These are phyloP conservation scores for Tenualosa thibaudeaui DNA, from an alignment of 2,797 vertebrate genomes.

Conservation along the genomic window DNA sequence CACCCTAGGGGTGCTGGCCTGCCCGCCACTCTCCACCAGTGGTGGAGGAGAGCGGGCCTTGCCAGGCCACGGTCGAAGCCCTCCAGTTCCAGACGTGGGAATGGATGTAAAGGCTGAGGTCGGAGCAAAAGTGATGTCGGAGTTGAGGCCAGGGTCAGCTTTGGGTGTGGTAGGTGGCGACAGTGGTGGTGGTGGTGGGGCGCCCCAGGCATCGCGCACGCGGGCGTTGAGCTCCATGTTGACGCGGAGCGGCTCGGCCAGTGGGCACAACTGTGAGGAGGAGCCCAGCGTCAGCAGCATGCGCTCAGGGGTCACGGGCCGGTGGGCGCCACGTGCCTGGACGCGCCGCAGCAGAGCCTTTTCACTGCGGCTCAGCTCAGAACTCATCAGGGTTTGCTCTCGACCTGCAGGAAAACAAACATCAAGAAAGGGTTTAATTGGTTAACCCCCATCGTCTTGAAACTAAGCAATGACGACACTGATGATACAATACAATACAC, in stretches of 20 bases:
- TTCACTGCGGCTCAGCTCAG: constrained; percentile 52
- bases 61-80: no score
- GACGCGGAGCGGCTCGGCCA: constrained; percentile 37
- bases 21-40: neutral
- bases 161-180: neutral
- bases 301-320: constrained; percentile 55
- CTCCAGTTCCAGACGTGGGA: no score
- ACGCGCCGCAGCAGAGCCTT: constrained; percentile 46
- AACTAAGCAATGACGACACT: no score
- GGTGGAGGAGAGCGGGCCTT: neutral
- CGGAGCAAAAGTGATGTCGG: neutral
- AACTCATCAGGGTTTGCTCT: constrained; percentile 4
- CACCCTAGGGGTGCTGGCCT: neutral
- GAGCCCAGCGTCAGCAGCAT: constrained; percentile 68
- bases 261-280: constrained; percentile 57
- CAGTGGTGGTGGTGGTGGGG: neutral
- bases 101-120: neutral
- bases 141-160: neutral
- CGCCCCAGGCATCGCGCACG: constrained; percentile 63
- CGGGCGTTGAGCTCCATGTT: constrained; percentile 57
- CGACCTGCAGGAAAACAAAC: constrained; percentile 35
- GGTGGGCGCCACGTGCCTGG: constrained; percentile 58
- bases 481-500: no score
- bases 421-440: no score
- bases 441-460: no score